These are phyloP conservation scores for Phalloptychus januarius DNA, from an alignment of 2,797 vertebrate species.

Conservation along the genomic window DNA sequence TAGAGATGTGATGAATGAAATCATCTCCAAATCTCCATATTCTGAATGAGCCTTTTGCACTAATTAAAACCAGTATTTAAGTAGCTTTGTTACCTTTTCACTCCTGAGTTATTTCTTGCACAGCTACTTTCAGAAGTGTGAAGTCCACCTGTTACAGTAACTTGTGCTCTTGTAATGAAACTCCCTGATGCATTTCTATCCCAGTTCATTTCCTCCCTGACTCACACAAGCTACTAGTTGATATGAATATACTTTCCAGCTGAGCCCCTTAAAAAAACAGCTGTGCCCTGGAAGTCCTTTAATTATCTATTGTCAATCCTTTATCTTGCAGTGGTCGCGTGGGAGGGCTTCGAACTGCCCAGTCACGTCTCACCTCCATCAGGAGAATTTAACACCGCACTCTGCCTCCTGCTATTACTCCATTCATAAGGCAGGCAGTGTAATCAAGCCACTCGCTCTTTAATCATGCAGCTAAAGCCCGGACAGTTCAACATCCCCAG, in stretches of 20 bases:
- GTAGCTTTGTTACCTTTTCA: too few species aligned
- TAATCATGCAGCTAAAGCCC: conserved; percentile 57
- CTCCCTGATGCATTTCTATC: conserved; percentile 47
- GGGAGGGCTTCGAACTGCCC: conserved; percentile 46
- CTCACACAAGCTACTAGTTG: conserved; percentile 58
- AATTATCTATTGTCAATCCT: conserved; percentile 75
- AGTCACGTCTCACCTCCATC: conserved; percentile 45
- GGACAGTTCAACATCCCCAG: conserved; percentile 40
- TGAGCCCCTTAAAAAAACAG: conserved; percentile 65
- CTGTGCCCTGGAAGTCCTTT: conserved; percentile 59
- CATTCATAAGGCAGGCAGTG: conserved; percentile 55
- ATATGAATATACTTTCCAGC: conserved; percentile 67
- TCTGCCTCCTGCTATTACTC: conserved; percentile 53
- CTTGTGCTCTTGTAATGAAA: conserved; percentile 43
- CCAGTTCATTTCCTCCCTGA: conserved; percentile 59
- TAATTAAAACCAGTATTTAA: too few species aligned
- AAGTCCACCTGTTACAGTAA: conserved; percentile 37
- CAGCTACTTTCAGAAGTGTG: conserved; percentile 4
- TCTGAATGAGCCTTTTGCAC: neutral
- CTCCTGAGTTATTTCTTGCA: too few species aligned
- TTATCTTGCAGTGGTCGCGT: conserved; percentile 66
- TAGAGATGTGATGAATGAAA: neutral
- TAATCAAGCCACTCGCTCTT: conserved; percentile 63
- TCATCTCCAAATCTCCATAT: neutral
- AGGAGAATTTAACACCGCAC: conserved; percentile 61